Percentiles rank a stretch among this genome's conserved stretches.
These are phyloP conservation scores for Mastomys natalensis DNA, from an alignment of 2,113 vertebrate species.

Conservation along the genomic window DNA sequence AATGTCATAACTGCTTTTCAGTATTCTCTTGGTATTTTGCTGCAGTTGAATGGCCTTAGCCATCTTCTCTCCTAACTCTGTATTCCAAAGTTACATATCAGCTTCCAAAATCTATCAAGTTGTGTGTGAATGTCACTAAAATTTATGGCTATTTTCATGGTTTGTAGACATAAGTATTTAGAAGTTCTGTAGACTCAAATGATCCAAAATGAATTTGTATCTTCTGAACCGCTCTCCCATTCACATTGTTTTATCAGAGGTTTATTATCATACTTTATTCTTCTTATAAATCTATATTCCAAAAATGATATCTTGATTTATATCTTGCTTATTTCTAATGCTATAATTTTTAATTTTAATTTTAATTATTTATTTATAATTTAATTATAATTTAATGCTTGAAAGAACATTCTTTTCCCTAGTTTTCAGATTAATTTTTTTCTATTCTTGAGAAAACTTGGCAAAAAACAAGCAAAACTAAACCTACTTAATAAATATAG, in stretches of 20 bases:
- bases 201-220: background rate
- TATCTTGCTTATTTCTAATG: background rate
- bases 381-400: too few relatives aligned
- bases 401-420: background rate
- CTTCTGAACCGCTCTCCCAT: background rate
- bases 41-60: background rate
- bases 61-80: background rate
- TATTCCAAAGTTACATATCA: background rate
- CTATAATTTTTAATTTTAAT: background rate
- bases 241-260: background rate
- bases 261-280: background rate
- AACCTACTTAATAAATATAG: background rate
- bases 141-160: background rate
- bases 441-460: background rate
- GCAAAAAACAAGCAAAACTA: slow-evolving; percentile 1
- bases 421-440: background rate
- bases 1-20: background rate
- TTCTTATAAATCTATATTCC: background rate
- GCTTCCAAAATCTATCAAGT: background rate
- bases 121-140: background rate
- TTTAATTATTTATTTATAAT: background rate
- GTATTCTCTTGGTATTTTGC: background rate
- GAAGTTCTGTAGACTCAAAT: background rate
- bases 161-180: background rate
- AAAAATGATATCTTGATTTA: background rate